Evolutionary conservation across 1,140 invertebrate genomes (phyloP).

Genomic region (Parasteatoda tepidariorum): DNA sequence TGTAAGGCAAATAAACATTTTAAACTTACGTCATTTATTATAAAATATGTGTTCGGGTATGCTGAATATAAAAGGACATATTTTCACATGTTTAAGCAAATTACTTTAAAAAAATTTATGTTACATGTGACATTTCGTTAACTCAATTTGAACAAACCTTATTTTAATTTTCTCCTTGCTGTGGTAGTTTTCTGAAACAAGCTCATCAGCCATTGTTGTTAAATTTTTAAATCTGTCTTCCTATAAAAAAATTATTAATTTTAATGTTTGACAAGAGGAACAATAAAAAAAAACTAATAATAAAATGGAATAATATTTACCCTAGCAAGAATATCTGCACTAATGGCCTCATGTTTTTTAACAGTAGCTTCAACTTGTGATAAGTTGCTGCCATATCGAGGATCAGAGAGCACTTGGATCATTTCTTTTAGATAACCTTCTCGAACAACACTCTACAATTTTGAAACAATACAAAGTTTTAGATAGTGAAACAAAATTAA

Average conservation of each 20-base stretch:
- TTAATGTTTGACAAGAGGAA: no score
- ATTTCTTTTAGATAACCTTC: conserved; percentile 98
- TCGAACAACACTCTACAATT: conserved; percentile 80
- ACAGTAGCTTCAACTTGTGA: conserved; percentile 95
- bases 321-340: conserved; percentile 92
- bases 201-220: conserved; percentile 88
- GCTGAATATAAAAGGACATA: no score
- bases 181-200: conserved; percentile 92
- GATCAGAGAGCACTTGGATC: conserved; percentile 94
- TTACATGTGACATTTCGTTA: no score
- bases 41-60: no score
- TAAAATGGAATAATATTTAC: conserved; percentile 65
- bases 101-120: no score
- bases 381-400: conserved; percentile 89
- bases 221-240: conserved; percentile 95
- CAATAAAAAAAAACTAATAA: not conserved
- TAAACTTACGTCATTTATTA: no score
- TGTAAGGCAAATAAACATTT: no score
- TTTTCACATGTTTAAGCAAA: no score
- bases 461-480: not conserved
- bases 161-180: conserved; percentile 83
- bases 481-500: no score
- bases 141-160: no score
- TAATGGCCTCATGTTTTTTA: conserved; percentile 98
- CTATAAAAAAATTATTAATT: conserved; percentile 68